Evolutionary conservation across 2,797 vertebrate species (phyloP), one percentile per base, ranked within the genome.

Genomic region (Cryptoprocta ferox): DNA sequence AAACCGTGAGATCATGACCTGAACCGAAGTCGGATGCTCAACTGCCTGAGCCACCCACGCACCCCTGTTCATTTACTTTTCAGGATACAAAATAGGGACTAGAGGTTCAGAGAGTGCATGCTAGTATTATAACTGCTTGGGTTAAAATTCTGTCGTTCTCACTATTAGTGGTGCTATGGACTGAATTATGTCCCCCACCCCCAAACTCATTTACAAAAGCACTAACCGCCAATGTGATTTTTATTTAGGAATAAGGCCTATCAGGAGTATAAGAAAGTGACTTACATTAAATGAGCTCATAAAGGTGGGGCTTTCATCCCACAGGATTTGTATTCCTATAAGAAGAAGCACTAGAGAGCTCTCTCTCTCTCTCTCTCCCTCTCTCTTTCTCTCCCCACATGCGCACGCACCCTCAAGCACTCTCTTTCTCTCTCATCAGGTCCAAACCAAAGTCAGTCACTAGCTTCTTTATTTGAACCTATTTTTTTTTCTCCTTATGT

Each of bases 101-200:
- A 59, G 19, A 79, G 16, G 4, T 56, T 93, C 68, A 86, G n/a
- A 91, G 19, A 92, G 1, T 63, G 37, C 15, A 32, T 30, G 5
- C 8, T 50, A 59, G 0, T 35, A 66, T 61, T 56, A 4, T 32
- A 61, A 48, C 6, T 18, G 82, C 15, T 68, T 32, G 37, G 6
- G 18, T 84, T 63, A 42, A 84, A 92, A 73, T 50, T 94, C 24
- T 83, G 30, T 59, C 7, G 81, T 90, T 96, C 32, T 94, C 18
- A 59, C 16, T 82, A 30, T 32, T 61, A 12, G 13, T 63, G 6
- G 30, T 85, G 18, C 35, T 59, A 15, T 6, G 14, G 37, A 48
- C 1, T 35, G 35, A 85, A 50, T 16, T 73, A 35, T 32, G 39
- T 26, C 5, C 6, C 32, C 37, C 13, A 24, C 0, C 12, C 26